Percentiles rank a stretch among this genome's conserved stretches.
phyloP scores from a whole-genome alignment of 2,113 vertebrate genomes.

The Todiramphus saurophagus region DNA sequence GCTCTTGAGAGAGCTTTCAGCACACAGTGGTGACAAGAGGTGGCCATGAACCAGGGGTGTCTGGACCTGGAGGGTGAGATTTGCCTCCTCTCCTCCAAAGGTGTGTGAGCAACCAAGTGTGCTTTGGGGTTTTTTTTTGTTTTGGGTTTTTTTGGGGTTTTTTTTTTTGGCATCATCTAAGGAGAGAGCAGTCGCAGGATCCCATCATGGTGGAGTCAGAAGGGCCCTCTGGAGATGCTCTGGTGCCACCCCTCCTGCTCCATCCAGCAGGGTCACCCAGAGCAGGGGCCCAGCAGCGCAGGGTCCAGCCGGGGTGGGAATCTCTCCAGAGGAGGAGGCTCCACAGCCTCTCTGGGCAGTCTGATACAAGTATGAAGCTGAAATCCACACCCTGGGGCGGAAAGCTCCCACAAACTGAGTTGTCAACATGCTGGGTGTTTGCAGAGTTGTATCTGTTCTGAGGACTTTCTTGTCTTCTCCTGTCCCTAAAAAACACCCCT shows the following conservation, averaged over 20 bases:
- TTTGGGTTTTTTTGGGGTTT: neutral
- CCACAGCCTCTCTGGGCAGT: neutral
- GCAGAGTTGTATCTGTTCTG: neutral
- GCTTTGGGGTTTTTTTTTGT: neutral
- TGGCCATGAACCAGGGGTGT: fast-evolving
- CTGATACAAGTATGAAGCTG: fast-evolving
- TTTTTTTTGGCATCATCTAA: neutral
- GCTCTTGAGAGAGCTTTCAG: neutral
- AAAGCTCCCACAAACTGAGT: neutral
- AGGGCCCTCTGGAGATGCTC: too few relatives aligned
- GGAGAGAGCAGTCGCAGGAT: neutral
- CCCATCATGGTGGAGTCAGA: too few relatives aligned
- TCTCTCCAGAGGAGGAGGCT: too few relatives aligned
- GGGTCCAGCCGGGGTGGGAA: too few relatives aligned
- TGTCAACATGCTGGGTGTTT: fast-evolving
- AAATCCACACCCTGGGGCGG: neutral
- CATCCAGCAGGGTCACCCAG: too few relatives aligned
- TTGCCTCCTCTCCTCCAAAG: neutral
- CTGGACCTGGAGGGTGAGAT: neutral
- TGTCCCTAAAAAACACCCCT: neutral
- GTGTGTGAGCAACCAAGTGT: neutral
- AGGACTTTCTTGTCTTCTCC: neutral
- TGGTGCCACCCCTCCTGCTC: too few relatives aligned
- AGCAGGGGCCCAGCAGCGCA: neutral
- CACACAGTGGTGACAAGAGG: neutral